Conservation (phyloP, 2,113 vertebrate species). For the Bambusicola thoracicus region DNA sequence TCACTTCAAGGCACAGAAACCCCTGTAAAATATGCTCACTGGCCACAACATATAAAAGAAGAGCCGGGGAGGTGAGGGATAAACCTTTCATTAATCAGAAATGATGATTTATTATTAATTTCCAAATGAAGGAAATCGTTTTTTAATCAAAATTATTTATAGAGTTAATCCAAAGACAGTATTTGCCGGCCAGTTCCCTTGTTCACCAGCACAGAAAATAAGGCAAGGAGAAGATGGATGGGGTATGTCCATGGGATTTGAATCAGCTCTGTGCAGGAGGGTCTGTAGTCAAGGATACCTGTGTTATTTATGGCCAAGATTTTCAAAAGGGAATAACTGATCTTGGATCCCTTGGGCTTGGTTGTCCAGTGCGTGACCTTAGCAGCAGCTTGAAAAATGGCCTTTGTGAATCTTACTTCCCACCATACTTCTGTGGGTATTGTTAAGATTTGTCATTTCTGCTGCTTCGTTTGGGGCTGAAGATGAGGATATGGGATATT, state of each 20-base stretch:
- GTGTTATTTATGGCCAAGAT: constrained; percentile 33
- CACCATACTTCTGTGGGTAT: neutral
- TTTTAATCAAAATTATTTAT: constrained; percentile 76
- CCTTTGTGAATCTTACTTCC: neutral
- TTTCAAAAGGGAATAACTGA: constrained; percentile 30
- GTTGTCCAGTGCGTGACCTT: neutral
- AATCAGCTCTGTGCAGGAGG: constrained; percentile 5
- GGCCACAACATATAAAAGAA: neutral
- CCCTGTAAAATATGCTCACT: constrained; percentile 46
- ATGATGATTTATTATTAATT: constrained; percentile 40
- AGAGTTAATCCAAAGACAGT: constrained; percentile 56
- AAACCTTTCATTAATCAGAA: neutral
- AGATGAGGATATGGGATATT: neutral
- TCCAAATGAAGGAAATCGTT: constrained; percentile 52
- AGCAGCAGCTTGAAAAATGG: neutral
- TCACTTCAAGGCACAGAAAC: constrained; percentile 63
- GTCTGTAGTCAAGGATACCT: constrained; percentile 49
- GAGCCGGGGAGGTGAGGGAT: neutral
- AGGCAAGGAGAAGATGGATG: constrained; percentile 46
- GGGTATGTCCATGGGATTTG: constrained; percentile 29
- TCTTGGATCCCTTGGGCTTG: constrained; percentile 17
- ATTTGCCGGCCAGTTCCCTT: neutral
- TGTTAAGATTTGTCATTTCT: neutral
- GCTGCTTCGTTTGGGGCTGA: neutral
- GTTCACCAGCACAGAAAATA: neutral